Conservation (phyloP, 2,888 invertebrate species). For the Hydroisotoma schaefferi region DNA sequence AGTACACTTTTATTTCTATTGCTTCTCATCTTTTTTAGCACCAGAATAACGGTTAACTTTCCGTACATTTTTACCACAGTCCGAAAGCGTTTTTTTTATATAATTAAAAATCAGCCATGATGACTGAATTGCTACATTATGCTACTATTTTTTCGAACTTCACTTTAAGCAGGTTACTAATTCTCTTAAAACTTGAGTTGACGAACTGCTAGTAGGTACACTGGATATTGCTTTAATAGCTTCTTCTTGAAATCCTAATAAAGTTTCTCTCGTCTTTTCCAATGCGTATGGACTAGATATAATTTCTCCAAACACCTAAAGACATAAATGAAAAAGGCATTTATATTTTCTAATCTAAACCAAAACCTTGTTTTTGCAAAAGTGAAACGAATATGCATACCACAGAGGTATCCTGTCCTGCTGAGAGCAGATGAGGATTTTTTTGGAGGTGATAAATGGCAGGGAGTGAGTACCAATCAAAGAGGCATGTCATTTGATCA, state of each 20-base stretch:
- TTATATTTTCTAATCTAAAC: slow-evolving; percentile 1
- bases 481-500: not conserved
- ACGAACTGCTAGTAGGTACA: slow-evolving; percentile 20
- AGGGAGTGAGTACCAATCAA: slow-evolving; percentile 33
- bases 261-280: slow-evolving; percentile 20
- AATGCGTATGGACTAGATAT: slow-evolving; percentile 23
- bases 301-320: slow-evolving; percentile 26
- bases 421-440: slow-evolving; percentile 2
- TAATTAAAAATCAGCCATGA: not conserved
- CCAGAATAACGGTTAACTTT: not conserved
- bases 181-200: slow-evolving; percentile 28
- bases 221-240: slow-evolving; percentile 22
- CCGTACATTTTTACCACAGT: not conserved
- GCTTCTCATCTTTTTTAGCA: not conserved
- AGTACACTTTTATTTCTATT: no score
- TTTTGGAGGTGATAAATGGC: slow-evolving; percentile 30
- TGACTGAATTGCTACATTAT: not conserved
- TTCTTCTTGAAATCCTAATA: slow-evolving; percentile 25
- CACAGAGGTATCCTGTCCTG: slow-evolving; percentile 1
- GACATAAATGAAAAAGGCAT: no score
- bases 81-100: not conserved
- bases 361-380: not conserved
- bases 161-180: slow-evolving; percentile 16
- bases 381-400: slow-evolving; percentile 5
- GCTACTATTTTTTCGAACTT: not conserved